Evolutionary conservation across 2,888 invertebrate genomes (phyloP).

Genomic region (Caenorhabditis virilis): DNA sequence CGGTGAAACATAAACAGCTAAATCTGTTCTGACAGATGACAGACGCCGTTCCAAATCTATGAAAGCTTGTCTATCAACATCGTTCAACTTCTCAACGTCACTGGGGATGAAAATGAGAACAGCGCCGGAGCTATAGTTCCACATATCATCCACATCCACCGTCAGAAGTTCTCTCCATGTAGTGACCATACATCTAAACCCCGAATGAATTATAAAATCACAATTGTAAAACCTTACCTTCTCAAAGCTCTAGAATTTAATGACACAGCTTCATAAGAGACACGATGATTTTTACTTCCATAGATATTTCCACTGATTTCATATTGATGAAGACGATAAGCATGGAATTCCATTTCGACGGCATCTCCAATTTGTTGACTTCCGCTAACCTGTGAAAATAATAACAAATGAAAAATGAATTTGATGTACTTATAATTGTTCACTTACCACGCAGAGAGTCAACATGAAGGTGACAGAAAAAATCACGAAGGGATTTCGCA

Average conservation of each 20-base stretch:
- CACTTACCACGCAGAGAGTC: conserved; percentile 49
- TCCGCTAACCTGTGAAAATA: conserved; percentile 34
- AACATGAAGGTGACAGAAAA: conserved; percentile 49
- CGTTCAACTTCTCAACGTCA: conserved; percentile 50
- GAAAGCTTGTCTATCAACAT: conserved; percentile 52
- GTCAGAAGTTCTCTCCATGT: conserved; percentile 61
- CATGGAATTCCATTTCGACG: conserved; percentile 57
- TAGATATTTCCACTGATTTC: conserved; percentile 60
- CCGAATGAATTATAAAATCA: background rate
- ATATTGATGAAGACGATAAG: conserved; percentile 65
- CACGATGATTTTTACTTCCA: conserved; percentile 56
- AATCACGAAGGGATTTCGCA: conserved; percentile 51
- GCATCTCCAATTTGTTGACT: conserved; percentile 48
- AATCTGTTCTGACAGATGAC: conserved; percentile 47
- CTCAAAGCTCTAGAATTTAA: conserved; percentile 51
- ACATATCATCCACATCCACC: conserved; percentile 48
- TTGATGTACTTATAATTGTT: background rate
- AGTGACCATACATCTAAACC: conserved; percentile 56
- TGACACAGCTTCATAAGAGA: conserved; percentile 64
- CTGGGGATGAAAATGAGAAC: conserved; percentile 64
- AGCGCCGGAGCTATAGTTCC: conserved; percentile 56
- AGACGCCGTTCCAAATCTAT: conserved; percentile 50
- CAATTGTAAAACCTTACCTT: conserved; percentile 31
- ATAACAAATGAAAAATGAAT: background rate
- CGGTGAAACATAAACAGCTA: conserved; percentile 60